A percentile compares a stretch with the other conserved stretches of the same genome.
These are phyloP conservation scores for Hestina assimilis DNA, from an alignment of 1,140 invertebrate genomes.

Conservation along the genomic window DNA sequence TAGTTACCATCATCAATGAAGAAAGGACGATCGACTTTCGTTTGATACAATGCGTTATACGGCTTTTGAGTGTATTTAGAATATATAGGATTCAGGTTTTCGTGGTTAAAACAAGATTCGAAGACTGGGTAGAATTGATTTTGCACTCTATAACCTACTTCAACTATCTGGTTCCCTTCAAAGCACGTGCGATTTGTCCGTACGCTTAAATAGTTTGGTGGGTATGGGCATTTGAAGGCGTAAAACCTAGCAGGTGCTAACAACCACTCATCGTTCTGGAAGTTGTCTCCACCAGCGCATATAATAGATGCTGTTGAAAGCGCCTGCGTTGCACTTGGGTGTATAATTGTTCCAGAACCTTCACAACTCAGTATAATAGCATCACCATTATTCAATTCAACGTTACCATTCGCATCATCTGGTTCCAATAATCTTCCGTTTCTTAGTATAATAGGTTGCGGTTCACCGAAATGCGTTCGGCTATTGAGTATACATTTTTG, in stretches of 20 bases:
- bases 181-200: constrained; percentile 59
- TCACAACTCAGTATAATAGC: constrained; percentile 52
- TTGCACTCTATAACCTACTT: constrained; percentile 60
- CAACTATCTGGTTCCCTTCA: constrained; percentile 43
- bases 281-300: constrained; percentile 50
- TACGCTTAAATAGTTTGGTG: constrained; percentile 44
- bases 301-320: constrained; percentile 39
- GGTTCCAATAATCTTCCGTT: constrained; percentile 54
- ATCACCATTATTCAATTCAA: constrained; percentile 48
- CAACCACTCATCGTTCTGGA: constrained; percentile 57
- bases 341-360: constrained; percentile 35
- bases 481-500: constrained; percentile 50
- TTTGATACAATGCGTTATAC: constrained; percentile 62
- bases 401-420: constrained; percentile 47
- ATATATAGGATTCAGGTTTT: constrained; percentile 46
- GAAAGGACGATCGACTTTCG: constrained; percentile 51
- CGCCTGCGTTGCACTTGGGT: constrained; percentile 36
- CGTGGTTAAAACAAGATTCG: constrained; percentile 61
- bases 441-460: constrained; percentile 53
- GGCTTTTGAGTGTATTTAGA: constrained; percentile 64
- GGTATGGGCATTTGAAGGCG: constrained; percentile 43
- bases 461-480: constrained; percentile 51
- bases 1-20: constrained; percentile 53
- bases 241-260: constrained; percentile 38
- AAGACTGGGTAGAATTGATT: constrained; percentile 53